Base-by-base conservation (phyloP, 2,113 vertebrate genomes). In the Pelmatolapia mariae region DNA sequence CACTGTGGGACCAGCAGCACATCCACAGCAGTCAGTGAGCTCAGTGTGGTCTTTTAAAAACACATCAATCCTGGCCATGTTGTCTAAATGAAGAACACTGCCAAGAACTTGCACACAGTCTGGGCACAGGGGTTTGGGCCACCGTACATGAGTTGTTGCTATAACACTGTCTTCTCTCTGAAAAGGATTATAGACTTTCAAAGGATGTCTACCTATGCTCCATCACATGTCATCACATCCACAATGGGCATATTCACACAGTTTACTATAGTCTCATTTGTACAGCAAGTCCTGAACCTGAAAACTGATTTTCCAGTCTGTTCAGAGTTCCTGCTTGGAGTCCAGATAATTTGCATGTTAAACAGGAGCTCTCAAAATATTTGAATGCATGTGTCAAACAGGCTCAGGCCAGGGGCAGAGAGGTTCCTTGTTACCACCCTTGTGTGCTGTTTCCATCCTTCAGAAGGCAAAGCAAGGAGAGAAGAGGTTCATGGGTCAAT, bases 291-390 rank as follows among this genome's bases (percentile, higher is more conserved):
- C 2, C 2, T 54, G 31, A 76, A 31, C 56, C 82, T 84, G 8
- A 78, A 82, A 89, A 40, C 78, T 36, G 66, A 10, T 52, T 18
- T 50, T 53, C 43, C 19, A 22, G 81, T 11, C 78, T 45, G 68
- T 90, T 91, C 38, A 79, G 61, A 57, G 29, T 81, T 29, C 54
- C 31, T 38, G 22, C 84, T 50, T 11, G 12, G 84, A 47, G 63
- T 87, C 68, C 33, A 52, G 52, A 85, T 86, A 36, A 94, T 94
- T 89, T 89, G 81, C 93, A 95, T 90, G 80, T 91, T 83, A 93
- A 93, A 78, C 6, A 3, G 83, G 18, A 82, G 79, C 87, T 87
- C 80, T 90, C 90, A 84, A 84, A 86, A 63, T 78, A 86, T 66
- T 80, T 89, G 88, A 93, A 91, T 78, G 63, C 71, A 13, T 80